Base-by-base conservation (phyloP, 2,113 vertebrate genomes). In the Sinocyclocheilus grahami region DNA sequence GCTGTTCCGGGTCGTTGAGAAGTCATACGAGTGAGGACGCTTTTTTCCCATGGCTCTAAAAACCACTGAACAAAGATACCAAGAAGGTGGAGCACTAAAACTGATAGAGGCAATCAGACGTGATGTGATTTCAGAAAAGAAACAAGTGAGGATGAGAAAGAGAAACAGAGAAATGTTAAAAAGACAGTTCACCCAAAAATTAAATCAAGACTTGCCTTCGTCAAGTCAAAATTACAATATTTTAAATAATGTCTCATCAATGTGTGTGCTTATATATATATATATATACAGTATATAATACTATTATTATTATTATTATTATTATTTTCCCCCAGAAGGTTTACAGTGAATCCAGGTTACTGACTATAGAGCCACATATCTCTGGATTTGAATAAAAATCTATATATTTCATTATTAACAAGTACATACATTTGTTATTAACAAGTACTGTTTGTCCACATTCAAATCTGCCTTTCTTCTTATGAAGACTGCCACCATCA, bases 1-100 rank as follows among this genome's bases (percentile, higher is more conserved):
- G 83, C 91, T 91, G 92, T 85, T 72, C 71, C 63, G 89, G 90
- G 89, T 90, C 89, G 90, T 90, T 90, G 90, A 86, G 85, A 82
- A 91, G 90, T 86, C 87, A 91, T 91, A 88, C 90, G 87, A 86
- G 83, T 88, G 89, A 90, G 87, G 86, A 74, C 22, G 30, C 82
- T 90, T 90, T 81, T 80, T 88, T 92, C 89, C 91, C 92, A 86
- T 86, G 91, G 30, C 55, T 30, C 46, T 77, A 75, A 88, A 88
- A 87, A 84, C 37, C 83, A 71, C 84, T 85, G 91, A 86, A 79
- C 27, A 85, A 78, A 91, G 91, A 92, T 89, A 89, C 89, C 48
- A 89, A 85, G 69, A 88, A 91, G 88, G 88, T 86, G 87, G 89
- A 86, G 89, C 39, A 27, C 76, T 48, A 85, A 89, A 91, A 90